phyloP scores from a whole-genome alignment of 2,888 invertebrate genomes.

The Barypeithes pellucidus region DNA sequence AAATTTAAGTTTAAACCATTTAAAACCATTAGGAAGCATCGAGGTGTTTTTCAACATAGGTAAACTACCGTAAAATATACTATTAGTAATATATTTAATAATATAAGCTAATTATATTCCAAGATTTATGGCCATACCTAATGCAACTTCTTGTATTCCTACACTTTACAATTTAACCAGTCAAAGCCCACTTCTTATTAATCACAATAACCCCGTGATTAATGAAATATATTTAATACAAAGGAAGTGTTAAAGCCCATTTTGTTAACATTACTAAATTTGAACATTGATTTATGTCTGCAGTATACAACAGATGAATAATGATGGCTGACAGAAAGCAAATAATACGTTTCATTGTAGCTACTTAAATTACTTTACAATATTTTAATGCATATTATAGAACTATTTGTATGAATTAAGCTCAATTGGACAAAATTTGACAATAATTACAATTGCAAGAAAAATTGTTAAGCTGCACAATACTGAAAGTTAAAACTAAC shows the following conservation, averaged over 20 bases:
- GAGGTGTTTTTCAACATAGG: not conserved
- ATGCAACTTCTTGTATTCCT: slow-evolving; percentile 23
- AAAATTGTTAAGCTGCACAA: not conserved
- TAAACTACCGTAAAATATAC: not conserved
- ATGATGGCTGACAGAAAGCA: slow-evolving; percentile 21
- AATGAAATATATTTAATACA: slow-evolving; percentile 40
- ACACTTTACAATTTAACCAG: slow-evolving; percentile 20
- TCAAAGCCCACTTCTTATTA: slow-evolving; percentile 24
- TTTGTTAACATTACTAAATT: slow-evolving; percentile 33
- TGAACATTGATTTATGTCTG: slow-evolving; percentile 39
- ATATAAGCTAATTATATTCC: slow-evolving; percentile 13
- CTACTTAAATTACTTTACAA: slow-evolving; percentile 23
- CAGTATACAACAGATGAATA: slow-evolving; percentile 21
- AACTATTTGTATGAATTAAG: slow-evolving; percentile 17
- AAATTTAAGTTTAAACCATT: not conserved
- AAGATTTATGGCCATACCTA: slow-evolving; percentile 27
- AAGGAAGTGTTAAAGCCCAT: slow-evolving; percentile 41
- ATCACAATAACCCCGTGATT: slow-evolving; percentile 39
- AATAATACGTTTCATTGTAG: slow-evolving; percentile 21
- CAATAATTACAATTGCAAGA: not conserved
- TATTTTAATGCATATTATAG: slow-evolving; percentile 20
- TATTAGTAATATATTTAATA: not conserved
- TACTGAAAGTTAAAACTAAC: no score
- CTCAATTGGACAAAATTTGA: not conserved
- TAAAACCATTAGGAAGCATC: not conserved